Base-by-base conservation (phyloP, 2,797 vertebrate species). In the Rachycentron canadum region DNA sequence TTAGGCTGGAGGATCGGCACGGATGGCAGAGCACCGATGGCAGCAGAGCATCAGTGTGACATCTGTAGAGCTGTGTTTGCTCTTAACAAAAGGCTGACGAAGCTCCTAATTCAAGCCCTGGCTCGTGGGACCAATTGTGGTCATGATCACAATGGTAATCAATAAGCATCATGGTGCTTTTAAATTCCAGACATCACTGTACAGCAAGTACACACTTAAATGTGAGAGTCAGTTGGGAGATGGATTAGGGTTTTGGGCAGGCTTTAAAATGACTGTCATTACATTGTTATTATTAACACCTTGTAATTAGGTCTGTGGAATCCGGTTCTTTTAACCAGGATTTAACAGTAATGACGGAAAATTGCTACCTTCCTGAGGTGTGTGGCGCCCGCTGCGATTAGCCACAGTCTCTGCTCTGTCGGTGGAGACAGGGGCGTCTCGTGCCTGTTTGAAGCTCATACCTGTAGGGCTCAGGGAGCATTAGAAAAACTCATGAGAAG, bases 231-330 rank as follows among this genome's bases (percentile, higher is more conserved):
- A 95, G 94, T 96, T 76, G 92, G 93, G 90, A 89, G 90, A 96
- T 84, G 90, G 96, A 96, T 97, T 96, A 97, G 96, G 95, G 96
- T 96, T 96, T 94, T 94, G 94, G 96, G 95, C 95, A 95, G 96
- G 94, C 95, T 95, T 95, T 96, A 96, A 97, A 97, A 97, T 98
- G 95, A 96, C 96, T 96, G 96, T 96, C 94, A 98, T 98, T 98
- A 98, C 96, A 97, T 97, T 97, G 97, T 98, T 98, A 96, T 97
- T 98, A 98, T 98, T 97, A 98, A 99, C 97, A 98, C 97, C 97
- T 98, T 98, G 97, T 97, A 97, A 99, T 98, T 98, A 97, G 96
- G 96, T 93, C 94, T 93, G 92, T 96, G 96, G 96, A 98, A 98
- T 97, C 96, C 95, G 95, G 95, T 96, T 96, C 96, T 98, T 97